Evolutionary conservation across 2,888 invertebrate species (phyloP).

Genomic region (Calliopum simillimum): DNA sequence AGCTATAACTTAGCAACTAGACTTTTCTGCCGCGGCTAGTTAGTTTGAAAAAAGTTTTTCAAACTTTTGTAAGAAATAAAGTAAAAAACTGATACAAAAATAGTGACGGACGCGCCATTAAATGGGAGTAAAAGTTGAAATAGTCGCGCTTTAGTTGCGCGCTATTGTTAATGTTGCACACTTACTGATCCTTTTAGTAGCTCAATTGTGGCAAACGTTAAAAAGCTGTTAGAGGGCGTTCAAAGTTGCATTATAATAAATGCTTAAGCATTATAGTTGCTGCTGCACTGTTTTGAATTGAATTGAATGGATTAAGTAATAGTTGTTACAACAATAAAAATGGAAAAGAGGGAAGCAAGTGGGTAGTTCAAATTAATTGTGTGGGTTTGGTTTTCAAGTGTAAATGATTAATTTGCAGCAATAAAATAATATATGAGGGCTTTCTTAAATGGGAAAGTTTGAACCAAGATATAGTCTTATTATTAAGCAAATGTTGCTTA

Average conservation of each 20-base stretch:
- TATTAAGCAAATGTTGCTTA: too few relatives aligned
- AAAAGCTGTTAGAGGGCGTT: constrained; percentile 9
- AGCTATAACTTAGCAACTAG: constrained; percentile 13
- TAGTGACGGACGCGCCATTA: constrained; percentile 20
- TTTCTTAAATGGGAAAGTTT: too few relatives aligned
- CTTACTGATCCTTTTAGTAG: not conserved
- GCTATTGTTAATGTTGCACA: not conserved
- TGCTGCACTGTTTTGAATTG: constrained; percentile 8
- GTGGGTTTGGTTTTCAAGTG: too few relatives aligned
- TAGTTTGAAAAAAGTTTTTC: too few relatives aligned
- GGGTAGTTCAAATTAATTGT: not conserved
- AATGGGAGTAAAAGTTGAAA: constrained; percentile 27
- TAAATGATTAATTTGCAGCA: too few relatives aligned
- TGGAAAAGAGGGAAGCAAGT: not conserved
- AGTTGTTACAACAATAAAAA: not conserved
- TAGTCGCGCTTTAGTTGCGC: constrained; percentile 3
- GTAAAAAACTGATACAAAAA: not conserved
- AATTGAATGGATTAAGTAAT: not conserved
- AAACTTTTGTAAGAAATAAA: not conserved
- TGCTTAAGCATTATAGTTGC: not conserved
- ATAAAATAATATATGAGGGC: too few relatives aligned
- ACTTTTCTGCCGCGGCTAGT: constrained; percentile 10
- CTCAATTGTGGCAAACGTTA: not conserved
- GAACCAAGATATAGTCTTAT: too few relatives aligned
- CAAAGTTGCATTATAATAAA: not conserved